A percentile compares a stretch with the other conserved stretches of the same genome.
These are phyloP conservation scores for Sinotaia quadrata DNA, from an alignment of 2,888 invertebrate species.

Conservation along the genomic window DNA sequence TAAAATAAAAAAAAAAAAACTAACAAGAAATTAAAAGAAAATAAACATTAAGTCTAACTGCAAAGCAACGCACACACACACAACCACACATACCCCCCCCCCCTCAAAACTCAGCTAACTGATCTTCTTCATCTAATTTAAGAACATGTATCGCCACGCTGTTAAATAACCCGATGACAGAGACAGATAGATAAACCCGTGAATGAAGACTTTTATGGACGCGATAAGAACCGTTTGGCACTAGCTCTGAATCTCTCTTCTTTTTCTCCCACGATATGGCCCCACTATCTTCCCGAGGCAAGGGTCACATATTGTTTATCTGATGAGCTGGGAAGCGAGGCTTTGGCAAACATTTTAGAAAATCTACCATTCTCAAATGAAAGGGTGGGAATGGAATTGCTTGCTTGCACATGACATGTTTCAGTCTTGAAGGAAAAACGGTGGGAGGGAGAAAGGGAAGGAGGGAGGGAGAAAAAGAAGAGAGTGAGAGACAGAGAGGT, in stretches of 20 bases:
- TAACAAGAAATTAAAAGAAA: background rate
- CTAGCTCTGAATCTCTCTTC: constrained; percentile 13
- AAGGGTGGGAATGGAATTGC: too few relatives aligned
- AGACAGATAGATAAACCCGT: background rate
- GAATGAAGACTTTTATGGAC: background rate
- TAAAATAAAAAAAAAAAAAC: too few relatives aligned
- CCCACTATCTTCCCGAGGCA: constrained; percentile 38
- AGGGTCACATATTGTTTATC: constrained; percentile 34
- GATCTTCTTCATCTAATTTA: background rate
- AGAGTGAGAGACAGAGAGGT: background rate
- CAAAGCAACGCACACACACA: too few relatives aligned
- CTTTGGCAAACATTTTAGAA: too few relatives aligned
- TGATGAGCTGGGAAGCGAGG: constrained; percentile 12
- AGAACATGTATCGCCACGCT: background rate
- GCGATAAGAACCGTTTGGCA: constrained; percentile 16
- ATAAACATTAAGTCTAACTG: too few relatives aligned
- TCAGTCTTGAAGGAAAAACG: background rate
- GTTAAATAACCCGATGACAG: constrained; percentile 3
- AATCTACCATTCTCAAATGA: too few relatives aligned
- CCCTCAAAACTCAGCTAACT: too few relatives aligned
- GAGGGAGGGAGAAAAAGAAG: background rate
- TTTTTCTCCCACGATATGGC: too few relatives aligned
- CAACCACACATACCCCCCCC: too few relatives aligned
- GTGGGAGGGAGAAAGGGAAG: background rate
- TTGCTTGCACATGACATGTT: too few relatives aligned